Evolutionary conservation across 1,140 invertebrate species (phyloP), one percentile per base, ranked within the genome.

Genomic region (Tetraneura akinire): DNA sequence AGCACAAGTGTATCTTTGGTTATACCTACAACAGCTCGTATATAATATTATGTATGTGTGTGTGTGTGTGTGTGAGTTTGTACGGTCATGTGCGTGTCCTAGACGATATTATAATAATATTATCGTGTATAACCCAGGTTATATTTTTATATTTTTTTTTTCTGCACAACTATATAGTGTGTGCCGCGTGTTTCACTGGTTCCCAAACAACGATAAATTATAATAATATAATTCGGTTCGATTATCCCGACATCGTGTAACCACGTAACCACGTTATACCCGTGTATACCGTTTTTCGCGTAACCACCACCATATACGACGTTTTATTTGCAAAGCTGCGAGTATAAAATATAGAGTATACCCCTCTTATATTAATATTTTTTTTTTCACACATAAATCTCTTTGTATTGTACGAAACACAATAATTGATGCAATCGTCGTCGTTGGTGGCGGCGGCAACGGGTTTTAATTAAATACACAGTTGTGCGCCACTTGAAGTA

Each of bases 71-170:
- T 57, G 16, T 10, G 29, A 11, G 60, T n/a, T 16, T 37, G 29
- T 66, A 42, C 62, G 6, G 32, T 37, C 62, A 66, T 66, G 62
- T 66, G 45, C 70, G 45, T 73, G 70, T 73, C 49, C 70, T 73
- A 73, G 70, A 73, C 70, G 70, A 73, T 51, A 73, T 73, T 51
- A 51, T 53, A n/a, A n/a, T n/a, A n/a, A n/a, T 73, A 32, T 14
- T 55, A 32, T 51, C 49, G 16, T 53, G 29, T 37, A 37, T 32
- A 49, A 26, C 18, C 49, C 26, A 51, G 26, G 23, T 14, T 55
- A 32, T 53, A 29, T 49, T 45, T 10, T 45, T 53, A 29, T 26
- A 29, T 26, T 73, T 73, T 4, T 73, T 73, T 51, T 73, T 42
- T 42, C n/a, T n/a, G 62, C 62, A 66, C 32, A 66, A 10, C 8